phyloP scores from a whole-genome alignment of 2,113 vertebrate genomes.

The Anhinga anhinga region DNA sequence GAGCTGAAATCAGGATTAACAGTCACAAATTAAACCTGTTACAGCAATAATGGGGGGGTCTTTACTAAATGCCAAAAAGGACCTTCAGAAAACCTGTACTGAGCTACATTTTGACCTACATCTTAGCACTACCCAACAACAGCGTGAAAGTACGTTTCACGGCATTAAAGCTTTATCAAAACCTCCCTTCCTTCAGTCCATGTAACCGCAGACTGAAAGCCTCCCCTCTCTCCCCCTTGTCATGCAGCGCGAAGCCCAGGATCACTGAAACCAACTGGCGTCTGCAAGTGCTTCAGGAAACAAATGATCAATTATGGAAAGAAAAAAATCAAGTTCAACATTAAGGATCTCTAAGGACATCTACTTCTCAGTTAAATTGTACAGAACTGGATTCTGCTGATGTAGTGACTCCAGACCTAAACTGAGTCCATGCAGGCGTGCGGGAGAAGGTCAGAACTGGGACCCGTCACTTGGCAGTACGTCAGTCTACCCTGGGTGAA shows the following conservation, averaged over 20 bases:
- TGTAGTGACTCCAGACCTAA: neutral
- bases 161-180: neutral
- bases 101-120: neutral
- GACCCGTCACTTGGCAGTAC: neutral
- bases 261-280: neutral
- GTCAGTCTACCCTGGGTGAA: neutral
- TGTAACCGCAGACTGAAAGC: neutral
- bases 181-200: neutral
- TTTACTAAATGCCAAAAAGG: neutral
- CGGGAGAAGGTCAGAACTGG: neutral
- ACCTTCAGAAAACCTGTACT: neutral
- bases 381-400: neutral
- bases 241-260: neutral
- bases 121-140: neutral
- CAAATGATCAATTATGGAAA: neutral
- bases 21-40: neutral
- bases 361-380: neutral
- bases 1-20: neutral
- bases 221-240: neutral
- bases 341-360: neutral
- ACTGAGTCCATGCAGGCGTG: fast-evolving
- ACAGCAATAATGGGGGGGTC: neutral
- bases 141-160: neutral
- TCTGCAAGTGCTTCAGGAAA: neutral
- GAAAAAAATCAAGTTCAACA: neutral